A percentile compares a stretch with the other conserved stretches of the same genome.
phyloP scores from a whole-genome alignment of 2,888 invertebrate species.

The Dendrolimus houi region DNA sequence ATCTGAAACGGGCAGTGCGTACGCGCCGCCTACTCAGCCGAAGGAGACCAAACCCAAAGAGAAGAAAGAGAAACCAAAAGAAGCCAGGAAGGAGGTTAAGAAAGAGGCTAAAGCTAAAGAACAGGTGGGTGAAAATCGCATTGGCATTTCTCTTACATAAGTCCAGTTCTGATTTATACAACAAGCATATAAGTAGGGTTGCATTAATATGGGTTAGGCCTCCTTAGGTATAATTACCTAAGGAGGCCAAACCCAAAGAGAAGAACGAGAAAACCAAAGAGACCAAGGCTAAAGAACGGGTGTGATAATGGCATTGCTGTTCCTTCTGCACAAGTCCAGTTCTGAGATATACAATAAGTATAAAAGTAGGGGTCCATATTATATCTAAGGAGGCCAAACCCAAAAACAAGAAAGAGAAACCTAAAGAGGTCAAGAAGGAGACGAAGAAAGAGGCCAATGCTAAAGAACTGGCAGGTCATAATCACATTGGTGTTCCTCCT shows the following conservation, averaged over 20 bases:
- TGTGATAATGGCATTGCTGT: conserved; percentile 7
- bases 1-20: conserved; percentile 72
- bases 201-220: too few species aligned
- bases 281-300: conserved; percentile 39
- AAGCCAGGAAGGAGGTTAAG: conserved; percentile 28
- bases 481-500: too few species aligned
- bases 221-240: too few species aligned
- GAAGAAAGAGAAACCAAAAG: conserved; percentile 30
- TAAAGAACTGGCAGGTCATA: conserved; percentile 37
- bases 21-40: conserved; percentile 41
- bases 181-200: too few species aligned
- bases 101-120: conserved; percentile 36
- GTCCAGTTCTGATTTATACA: too few species aligned
- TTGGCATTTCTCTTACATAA: too few species aligned
- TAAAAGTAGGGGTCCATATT: too few species aligned
- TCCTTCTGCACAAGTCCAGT: too few species aligned
- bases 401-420: conserved; percentile 40
- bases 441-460: conserved; percentile 29
- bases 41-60: conserved; percentile 43
- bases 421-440: conserved; percentile 27
- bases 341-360: too few species aligned
- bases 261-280: conserved; percentile 32
- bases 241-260: conserved; percentile 38
- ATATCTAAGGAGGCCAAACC: conserved; percentile 32
- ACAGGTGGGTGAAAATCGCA: conserved; percentile 23